phyloP scores from a whole-genome alignment of 1,140 invertebrate genomes.

The Melipona quadrifasciata region DNA sequence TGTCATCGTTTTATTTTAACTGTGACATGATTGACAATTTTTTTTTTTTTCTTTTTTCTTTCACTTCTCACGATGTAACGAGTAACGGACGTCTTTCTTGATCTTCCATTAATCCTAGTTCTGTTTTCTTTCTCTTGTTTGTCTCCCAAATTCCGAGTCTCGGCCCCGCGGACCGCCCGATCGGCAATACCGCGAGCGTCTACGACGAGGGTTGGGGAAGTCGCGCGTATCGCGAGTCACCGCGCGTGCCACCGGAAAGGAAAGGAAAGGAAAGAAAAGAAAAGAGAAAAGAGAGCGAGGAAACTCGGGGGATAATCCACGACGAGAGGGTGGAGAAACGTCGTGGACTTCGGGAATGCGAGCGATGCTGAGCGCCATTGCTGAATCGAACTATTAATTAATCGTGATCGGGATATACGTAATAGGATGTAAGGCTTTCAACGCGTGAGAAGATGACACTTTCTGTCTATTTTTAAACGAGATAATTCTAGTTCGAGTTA shows the following conservation, averaged over 20 bases:
- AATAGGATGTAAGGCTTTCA: constrained; percentile 77
- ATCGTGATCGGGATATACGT: constrained; percentile 82
- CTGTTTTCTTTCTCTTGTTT: background rate
- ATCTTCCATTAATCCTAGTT: background rate
- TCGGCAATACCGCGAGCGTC: constrained; percentile 49
- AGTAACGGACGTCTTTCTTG: background rate
- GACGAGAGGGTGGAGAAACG: background rate
- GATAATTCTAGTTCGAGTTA: constrained; percentile 39
- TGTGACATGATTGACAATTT: too few species aligned
- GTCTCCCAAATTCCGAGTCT: background rate
- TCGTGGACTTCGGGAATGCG: background rate
- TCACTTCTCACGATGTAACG: background rate
- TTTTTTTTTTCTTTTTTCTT: too few species aligned
- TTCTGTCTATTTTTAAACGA: constrained; percentile 81
- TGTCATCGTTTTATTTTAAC: background rate
- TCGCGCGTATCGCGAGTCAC: background rate
- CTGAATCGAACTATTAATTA: constrained; percentile 71
- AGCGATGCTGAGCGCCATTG: constrained; percentile 46
- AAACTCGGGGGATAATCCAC: background rate
- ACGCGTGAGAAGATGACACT: constrained; percentile 75
- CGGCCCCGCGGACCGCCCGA: constrained; percentile 12
- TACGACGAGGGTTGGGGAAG: constrained; percentile 53
- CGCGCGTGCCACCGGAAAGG: background rate
- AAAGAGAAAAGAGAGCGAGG: background rate
- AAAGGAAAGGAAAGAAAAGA: background rate